phyloP scores from a whole-genome alignment of 2,888 invertebrate species.

The Watsonalla binaria region DNA sequence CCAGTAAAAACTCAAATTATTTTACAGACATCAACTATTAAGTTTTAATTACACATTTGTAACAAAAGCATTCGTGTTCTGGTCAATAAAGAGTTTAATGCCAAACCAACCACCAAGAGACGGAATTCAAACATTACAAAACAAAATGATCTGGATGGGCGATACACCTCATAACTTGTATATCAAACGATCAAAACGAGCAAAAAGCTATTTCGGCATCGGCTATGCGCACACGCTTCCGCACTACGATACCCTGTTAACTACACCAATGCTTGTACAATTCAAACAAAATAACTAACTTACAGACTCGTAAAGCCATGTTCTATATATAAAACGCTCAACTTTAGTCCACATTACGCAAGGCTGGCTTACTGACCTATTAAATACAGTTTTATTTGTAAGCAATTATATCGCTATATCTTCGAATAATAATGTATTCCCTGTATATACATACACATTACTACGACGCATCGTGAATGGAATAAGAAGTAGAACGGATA shows the following conservation, averaged over 20 bases:
- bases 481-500: neutral
- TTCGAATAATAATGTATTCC: neutral
- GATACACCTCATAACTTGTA: neutral
- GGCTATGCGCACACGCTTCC: constrained; percentile 24
- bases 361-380: constrained; percentile 1
- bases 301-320: constrained; percentile 15
- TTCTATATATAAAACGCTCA: neutral
- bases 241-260: constrained; percentile 11
- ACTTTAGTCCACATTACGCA: neutral
- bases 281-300: constrained; percentile 28
- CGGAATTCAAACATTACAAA: too few relatives aligned
- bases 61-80: neutral
- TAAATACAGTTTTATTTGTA: neutral
- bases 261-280: constrained; percentile 19
- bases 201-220: constrained; percentile 10
- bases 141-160: neutral
- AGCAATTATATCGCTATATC: neutral
- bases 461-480: neutral
- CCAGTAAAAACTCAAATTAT: too few relatives aligned
- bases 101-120: too few relatives aligned
- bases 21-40: neutral
- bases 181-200: neutral
- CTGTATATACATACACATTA: neutral
- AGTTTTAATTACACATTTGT: neutral
- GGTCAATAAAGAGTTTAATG: too few relatives aligned